These are phyloP conservation scores for Sinotaia quadrata DNA, from an alignment of 2,888 invertebrate species.

Conservation along the genomic window DNA sequence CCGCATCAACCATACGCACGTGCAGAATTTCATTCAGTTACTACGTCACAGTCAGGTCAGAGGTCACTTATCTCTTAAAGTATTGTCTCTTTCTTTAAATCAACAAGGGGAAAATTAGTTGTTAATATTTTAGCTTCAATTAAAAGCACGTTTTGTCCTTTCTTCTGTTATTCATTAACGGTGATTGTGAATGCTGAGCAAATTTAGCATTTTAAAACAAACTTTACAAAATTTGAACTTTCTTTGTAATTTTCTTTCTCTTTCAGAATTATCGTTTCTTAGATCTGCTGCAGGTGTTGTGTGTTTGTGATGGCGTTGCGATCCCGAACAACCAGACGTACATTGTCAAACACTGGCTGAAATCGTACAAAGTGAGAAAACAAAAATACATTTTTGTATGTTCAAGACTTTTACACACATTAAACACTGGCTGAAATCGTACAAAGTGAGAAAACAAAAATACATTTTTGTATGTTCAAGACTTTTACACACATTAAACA, in stretches of 20 bases:
- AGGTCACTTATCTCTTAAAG: too few relatives aligned
- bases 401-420: too few relatives aligned
- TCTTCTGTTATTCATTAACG: neutral
- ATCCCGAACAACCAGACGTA: conserved; percentile 71
- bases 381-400: neutral
- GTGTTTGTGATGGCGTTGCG: conserved; percentile 71
- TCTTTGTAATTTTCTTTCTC: too few relatives aligned
- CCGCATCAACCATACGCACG: conserved; percentile 67
- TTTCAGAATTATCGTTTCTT: conserved; percentile 68
- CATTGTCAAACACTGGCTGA: conserved; percentile 70
- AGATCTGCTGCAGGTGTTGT: conserved; percentile 69
- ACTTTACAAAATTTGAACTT: too few relatives aligned
- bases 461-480: neutral
- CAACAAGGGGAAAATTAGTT: too few relatives aligned
- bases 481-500: too few relatives aligned
- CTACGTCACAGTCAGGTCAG: conserved; percentile 57
- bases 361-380: conserved; percentile 54
- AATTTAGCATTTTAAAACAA: too few relatives aligned
- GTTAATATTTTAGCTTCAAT: too few relatives aligned
- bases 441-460: conserved; percentile 46
- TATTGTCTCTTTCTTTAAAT: too few relatives aligned
- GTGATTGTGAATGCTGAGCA: neutral
- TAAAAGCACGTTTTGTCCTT: too few relatives aligned
- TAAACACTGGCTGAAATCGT: conserved; percentile 66
- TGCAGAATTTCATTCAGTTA: conserved; percentile 69